Conservation (phyloP, 2,888 invertebrate species). For the Didymodactylos carnosus region DNA sequence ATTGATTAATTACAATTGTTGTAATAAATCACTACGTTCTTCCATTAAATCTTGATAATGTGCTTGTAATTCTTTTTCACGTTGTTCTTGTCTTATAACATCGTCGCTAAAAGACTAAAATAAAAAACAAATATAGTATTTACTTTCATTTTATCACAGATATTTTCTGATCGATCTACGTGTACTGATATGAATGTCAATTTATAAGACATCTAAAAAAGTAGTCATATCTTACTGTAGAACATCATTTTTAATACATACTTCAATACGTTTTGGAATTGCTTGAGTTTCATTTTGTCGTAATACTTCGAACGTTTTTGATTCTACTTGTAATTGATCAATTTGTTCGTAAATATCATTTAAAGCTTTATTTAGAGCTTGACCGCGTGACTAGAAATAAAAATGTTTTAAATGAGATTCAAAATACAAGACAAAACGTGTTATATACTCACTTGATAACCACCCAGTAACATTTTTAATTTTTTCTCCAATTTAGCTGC, state of each 20-base stretch:
- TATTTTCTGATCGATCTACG: too few species aligned
- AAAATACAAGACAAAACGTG: conserved; percentile 30
- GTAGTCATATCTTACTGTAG: background rate
- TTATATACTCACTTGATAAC: conserved; percentile 45
- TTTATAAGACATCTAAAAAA: too few species aligned
- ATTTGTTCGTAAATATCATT: conserved; percentile 50
- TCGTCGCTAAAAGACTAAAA: conserved; percentile 64
- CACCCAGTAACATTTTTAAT: conserved; percentile 75
- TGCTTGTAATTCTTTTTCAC: conserved; percentile 67
- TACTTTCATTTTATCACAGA: too few species aligned
- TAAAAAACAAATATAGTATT: too few species aligned
- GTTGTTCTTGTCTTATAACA: conserved; percentile 67
- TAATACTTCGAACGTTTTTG: conserved; percentile 70
- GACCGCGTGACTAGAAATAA: conserved; percentile 45
- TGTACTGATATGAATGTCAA: too few species aligned
- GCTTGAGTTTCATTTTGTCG: conserved; percentile 71
- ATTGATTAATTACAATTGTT: background rate
- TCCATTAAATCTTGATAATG: conserved; percentile 39
- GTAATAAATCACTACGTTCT: background rate
- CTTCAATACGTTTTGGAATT: conserved; percentile 68
- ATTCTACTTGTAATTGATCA: conserved; percentile 67
- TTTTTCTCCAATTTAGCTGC: conserved; percentile 96
- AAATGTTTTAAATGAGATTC: conserved; percentile 15
- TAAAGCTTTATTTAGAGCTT: conserved; percentile 60
- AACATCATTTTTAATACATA: conserved; percentile 26